Conservation (phyloP, 2,113 vertebrate genomes). For the Passer montanus region DNA sequence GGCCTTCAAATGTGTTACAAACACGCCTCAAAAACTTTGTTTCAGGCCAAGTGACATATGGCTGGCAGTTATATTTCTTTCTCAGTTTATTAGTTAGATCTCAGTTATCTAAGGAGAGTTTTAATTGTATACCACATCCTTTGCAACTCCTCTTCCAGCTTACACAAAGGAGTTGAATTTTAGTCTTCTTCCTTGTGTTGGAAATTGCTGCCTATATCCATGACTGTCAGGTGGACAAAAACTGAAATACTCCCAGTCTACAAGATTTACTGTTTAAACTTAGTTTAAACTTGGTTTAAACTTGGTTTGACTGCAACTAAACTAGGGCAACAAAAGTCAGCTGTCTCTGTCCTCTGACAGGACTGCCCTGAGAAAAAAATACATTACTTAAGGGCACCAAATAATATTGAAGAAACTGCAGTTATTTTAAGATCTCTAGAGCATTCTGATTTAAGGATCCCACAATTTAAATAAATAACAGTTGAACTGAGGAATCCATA, state of each 20-base stretch:
- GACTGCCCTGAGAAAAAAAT: not conserved
- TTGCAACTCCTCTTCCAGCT: not conserved
- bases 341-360: not conserved
- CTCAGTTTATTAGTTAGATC: not conserved
- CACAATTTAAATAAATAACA: not conserved
- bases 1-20: not conserved
- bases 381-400: not conserved
- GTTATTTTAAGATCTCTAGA: not conserved
- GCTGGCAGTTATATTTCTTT: not conserved
- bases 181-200: not conserved
- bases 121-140: not conserved
- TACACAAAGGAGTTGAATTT: not conserved
- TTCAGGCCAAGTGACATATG: not conserved
- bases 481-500: not conserved
- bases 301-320: not conserved
- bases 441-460: not conserved
- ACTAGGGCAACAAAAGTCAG: not conserved
- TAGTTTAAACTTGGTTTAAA: not conserved
- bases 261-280: not conserved
- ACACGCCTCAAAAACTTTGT: not conserved
- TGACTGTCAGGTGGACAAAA: not conserved
- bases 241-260: not conserved
- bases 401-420: not conserved
- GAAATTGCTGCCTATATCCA: not conserved
- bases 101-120: not conserved